These are phyloP conservation scores for Cyaniris semiargus DNA, from an alignment of 2,888 invertebrate genomes.

Conservation along the genomic window DNA sequence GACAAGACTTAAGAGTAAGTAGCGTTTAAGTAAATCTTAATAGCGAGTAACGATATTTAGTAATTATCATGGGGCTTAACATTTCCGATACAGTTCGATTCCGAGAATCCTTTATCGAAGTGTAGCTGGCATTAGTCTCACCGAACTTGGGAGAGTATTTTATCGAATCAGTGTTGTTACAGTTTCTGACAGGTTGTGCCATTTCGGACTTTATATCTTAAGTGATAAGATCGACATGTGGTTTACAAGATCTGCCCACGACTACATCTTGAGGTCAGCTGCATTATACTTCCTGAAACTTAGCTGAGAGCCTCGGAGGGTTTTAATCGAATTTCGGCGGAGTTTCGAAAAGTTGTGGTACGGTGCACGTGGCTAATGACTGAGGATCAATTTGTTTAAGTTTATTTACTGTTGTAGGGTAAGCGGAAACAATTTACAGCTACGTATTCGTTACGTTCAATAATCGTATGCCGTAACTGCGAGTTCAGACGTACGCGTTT, in stretches of 20 bases:
- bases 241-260: neutral
- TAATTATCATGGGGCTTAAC: neutral
- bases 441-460: too few relatives aligned
- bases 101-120: neutral
- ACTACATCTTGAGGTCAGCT: constrained; percentile 27
- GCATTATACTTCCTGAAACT: constrained; percentile 44
- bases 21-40: neutral
- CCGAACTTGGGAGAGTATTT: neutral
- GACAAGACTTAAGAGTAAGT: neutral
- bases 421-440: neutral
- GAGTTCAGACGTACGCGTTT: too few relatives aligned
- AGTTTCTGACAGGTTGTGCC: neutral
- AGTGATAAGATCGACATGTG: neutral
- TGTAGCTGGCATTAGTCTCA: neutral
- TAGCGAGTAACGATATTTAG: neutral
- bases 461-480: too few relatives aligned
- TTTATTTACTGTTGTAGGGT: neutral
- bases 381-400: neutral
- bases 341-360: neutral
- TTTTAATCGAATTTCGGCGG: constrained; percentile 59
- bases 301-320: constrained; percentile 54
- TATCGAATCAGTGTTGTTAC: constrained; percentile 8
- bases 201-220: neutral
- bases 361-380: neutral
- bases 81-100: neutral